phyloP scores from a whole-genome alignment of 2,888 invertebrate species.

The Ypsolopha sequella region DNA sequence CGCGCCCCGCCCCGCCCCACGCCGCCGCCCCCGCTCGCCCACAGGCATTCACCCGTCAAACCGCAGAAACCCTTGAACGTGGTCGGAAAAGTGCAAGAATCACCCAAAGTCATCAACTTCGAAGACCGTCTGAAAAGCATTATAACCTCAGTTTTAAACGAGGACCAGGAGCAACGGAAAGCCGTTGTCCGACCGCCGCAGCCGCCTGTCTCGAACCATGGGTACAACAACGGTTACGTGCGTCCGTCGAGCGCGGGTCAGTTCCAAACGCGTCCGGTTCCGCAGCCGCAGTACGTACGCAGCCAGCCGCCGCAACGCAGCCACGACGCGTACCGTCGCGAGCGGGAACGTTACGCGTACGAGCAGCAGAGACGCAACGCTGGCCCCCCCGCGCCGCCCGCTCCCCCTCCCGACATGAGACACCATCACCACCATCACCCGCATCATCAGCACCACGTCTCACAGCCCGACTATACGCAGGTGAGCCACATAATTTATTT shows the following conservation, averaged over 20 bases:
- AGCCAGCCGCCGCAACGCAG: background rate
- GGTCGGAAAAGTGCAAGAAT: slow-evolving; percentile 74
- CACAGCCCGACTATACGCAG: slow-evolving; percentile 60
- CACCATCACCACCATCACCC: slow-evolving; percentile 24
- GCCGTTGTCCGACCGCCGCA: slow-evolving; percentile 10
- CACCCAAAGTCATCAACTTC: slow-evolving; percentile 89
- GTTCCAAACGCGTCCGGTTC: slow-evolving; percentile 10
- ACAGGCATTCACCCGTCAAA: slow-evolving; percentile 41
- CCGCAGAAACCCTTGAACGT: slow-evolving; percentile 56
- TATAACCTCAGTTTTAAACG: slow-evolving; percentile 88
- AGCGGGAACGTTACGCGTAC: slow-evolving; percentile 8
- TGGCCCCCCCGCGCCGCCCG: slow-evolving; percentile 16
- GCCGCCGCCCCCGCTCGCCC: slow-evolving; percentile 22
- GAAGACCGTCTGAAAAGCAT: slow-evolving; percentile 91
- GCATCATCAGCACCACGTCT: slow-evolving; percentile 14
- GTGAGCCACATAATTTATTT: slow-evolving; percentile 18
- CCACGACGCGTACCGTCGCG: background rate
- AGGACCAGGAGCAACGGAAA: slow-evolving; percentile 73
- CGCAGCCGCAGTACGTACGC: background rate
- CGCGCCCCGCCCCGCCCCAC: slow-evolving; percentile 30
- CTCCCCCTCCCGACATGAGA: slow-evolving; percentile 14
- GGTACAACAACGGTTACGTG: slow-evolving; percentile 40
- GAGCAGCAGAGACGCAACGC: slow-evolving; percentile 22
- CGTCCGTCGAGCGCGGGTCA: background rate
- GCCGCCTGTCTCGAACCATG: slow-evolving; percentile 13